A percentile compares a stretch with the other conserved stretches of the same genome.
These are phyloP conservation scores for Sinocyclocheilus grahami DNA, from an alignment of 2,113 vertebrate species.

Conservation along the genomic window DNA sequence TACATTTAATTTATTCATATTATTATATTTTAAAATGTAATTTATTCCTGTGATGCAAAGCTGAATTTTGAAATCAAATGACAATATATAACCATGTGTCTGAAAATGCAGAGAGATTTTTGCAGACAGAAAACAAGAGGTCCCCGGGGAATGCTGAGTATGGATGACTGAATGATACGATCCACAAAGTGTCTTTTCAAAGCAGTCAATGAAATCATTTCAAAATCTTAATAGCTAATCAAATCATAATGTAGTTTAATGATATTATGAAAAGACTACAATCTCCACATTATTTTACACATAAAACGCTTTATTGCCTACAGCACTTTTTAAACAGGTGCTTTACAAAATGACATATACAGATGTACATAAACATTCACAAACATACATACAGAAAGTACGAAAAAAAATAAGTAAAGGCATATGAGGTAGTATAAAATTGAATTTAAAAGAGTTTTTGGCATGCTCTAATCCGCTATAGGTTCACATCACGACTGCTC, in stretches of 20 bases:
- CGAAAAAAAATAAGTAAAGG: neutral
- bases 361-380: neutral
- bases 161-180: neutral
- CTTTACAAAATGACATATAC: neutral
- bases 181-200: neutral
- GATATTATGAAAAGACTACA: neutral
- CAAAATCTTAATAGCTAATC: neutral
- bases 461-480: neutral
- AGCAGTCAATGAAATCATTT: neutral
- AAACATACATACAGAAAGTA: neutral
- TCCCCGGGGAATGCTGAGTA: neutral
- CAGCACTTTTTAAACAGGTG: neutral
- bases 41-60: no score
- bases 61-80: neutral
- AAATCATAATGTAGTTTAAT: neutral
- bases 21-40: no score
- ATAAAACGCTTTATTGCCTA: neutral
- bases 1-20: no score
- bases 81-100: neutral
- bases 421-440: neutral
- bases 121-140: neutral
- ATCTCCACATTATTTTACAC: neutral
- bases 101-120: neutral
- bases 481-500: constrained; percentile 35
- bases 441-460: neutral